These are phyloP conservation scores for Masticophis lateralis DNA, from an alignment of 2,797 vertebrate species.

Conservation along the genomic window DNA sequence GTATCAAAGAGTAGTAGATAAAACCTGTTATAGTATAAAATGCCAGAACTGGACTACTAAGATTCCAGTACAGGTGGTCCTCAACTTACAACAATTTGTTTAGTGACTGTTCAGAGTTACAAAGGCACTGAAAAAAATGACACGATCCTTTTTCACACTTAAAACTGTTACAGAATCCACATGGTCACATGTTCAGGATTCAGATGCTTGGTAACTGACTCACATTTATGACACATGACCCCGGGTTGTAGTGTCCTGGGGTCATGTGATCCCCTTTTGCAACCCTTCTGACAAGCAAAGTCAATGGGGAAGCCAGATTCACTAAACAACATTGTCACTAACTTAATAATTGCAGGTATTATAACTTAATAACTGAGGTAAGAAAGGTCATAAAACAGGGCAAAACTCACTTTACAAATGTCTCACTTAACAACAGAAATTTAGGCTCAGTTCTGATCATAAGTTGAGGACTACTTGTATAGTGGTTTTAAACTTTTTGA, in stretches of 20 bases:
- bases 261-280: neutral
- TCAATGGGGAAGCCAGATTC: neutral
- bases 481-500: neutral
- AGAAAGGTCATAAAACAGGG: neutral
- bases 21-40: neutral
- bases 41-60: neutral
- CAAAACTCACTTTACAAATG: neutral
- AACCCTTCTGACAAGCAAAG: neutral
- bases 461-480: neutral
- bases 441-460: neutral
- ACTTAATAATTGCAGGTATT: neutral
- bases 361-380: neutral
- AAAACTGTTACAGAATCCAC: neutral
- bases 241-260: neutral
- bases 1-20: neutral
- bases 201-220: neutral
- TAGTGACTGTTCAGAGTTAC: neutral
- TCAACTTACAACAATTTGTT: neutral
- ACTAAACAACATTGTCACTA: neutral
- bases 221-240: neutral
- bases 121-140: neutral
- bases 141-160: neutral
- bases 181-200: neutral
- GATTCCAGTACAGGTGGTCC: neutral
- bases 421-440: neutral